Percentiles rank a stretch among this genome's conserved stretches.
These are phyloP conservation scores for Cryptoprocta ferox DNA, from an alignment of 2,797 vertebrate genomes.

Conservation along the genomic window DNA sequence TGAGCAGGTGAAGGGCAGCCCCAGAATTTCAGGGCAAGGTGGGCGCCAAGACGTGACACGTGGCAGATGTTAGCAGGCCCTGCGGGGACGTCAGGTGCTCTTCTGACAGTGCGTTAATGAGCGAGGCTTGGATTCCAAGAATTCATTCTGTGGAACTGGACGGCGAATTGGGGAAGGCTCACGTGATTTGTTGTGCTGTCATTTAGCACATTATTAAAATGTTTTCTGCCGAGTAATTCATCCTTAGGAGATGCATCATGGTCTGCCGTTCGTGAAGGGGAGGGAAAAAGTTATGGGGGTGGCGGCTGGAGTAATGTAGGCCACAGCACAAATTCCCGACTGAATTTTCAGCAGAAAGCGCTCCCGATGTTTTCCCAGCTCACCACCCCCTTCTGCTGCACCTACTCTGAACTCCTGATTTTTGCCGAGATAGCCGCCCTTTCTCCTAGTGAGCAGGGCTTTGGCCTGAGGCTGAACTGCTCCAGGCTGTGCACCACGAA, in stretches of 20 bases:
- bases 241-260: background rate
- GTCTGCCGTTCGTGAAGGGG: background rate
- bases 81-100: background rate
- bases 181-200: background rate
- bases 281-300: background rate
- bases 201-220: background rate
- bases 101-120: background rate
- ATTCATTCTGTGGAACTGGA: background rate
- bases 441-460: background rate
- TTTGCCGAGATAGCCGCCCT: background rate
- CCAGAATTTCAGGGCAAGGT: background rate
- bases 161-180: background rate
- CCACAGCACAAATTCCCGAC: slow-evolving; percentile 23
- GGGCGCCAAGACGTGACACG: background rate
- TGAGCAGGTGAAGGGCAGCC: background rate
- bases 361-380: background rate
- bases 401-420: slow-evolving; percentile 47
- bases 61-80: background rate
- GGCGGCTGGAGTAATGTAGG: background rate
- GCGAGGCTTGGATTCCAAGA: background rate
- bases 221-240: background rate
- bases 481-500: background rate
- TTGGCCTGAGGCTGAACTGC: background rate
- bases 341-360: slow-evolving; percentile 47
- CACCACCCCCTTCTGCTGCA: background rate